Evolutionary conservation across 2,888 invertebrate genomes (phyloP).

Genomic region (Heliconius ismenius): DNA sequence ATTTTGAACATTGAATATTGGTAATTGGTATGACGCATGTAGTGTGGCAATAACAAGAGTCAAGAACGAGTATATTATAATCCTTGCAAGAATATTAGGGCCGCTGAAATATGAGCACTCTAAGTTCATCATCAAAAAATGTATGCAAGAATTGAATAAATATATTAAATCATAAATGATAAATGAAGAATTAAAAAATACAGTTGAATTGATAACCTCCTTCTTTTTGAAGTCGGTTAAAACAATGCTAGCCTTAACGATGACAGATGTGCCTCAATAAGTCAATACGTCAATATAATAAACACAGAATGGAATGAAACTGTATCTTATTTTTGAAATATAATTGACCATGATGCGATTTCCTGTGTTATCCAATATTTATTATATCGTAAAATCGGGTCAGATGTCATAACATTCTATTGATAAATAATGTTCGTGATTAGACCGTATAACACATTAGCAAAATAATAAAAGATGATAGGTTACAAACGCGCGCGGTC

Average conservation of each 20-base stretch:
- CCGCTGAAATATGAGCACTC: too few relatives aligned
- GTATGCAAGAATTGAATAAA: too few relatives aligned
- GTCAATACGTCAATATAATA: conserved; percentile 21
- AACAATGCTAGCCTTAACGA: not conserved
- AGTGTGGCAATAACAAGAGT: too few relatives aligned
- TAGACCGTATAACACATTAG: conserved; percentile 23
- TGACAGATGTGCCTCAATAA: conserved; percentile 33
- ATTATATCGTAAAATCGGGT: conserved; percentile 57
- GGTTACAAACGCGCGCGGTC: conserved; percentile 8
- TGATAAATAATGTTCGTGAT: conserved; percentile 53
- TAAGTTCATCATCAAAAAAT: too few relatives aligned
- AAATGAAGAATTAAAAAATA: too few relatives aligned
- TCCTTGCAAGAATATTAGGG: too few relatives aligned
- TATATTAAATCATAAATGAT: not conserved
- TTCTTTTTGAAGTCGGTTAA: not conserved
- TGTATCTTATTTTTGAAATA: conserved; percentile 27
- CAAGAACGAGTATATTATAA: too few relatives aligned
- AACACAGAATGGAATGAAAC: conserved; percentile 6
- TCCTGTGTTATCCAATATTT: conserved; percentile 42
- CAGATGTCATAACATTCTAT: conserved; percentile 59
- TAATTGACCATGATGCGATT: conserved; percentile 25
- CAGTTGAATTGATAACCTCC: too few relatives aligned
- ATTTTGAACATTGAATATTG: too few relatives aligned
- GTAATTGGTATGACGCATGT: too few relatives aligned
- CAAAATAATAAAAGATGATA: conserved; percentile 22